Base-by-base conservation (phyloP, 2,113 vertebrate species). In the Acrocephalus arundinaceus region DNA sequence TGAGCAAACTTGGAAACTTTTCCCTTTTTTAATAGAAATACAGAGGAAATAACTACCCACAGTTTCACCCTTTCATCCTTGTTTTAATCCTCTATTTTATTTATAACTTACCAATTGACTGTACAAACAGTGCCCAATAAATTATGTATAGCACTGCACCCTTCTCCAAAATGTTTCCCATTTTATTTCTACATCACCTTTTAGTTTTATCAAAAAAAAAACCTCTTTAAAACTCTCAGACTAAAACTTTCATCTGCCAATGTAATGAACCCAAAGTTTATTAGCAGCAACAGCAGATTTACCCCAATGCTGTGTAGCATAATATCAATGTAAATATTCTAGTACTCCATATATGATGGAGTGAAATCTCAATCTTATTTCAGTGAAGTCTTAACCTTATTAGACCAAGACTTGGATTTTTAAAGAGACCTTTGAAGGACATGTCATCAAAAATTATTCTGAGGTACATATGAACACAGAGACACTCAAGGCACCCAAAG, bases 91-190 rank as follows among this genome's bases (percentile, higher is more conserved):
- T 66, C 35, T 20, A 27, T 68, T 93, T 95, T 92, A 93, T 95
- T 96, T 97, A 68, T 94, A 96, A 88, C 82, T 81, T 71, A 86
- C 92, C 85, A 94, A 95, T 73, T 77, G 68, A 63, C 71, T 80
- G 72, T 46, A 89, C 79, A 86, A 95, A 93, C 30, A 93, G 83
- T 72, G 52, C 79, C 79, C 21, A 81, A 90, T 94, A 95, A 93
- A 93, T 95, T 93, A 93, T 85, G 76, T 22, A 94, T 72, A 90
- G 86, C 57, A 58, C 45, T 86, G 61, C 33, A 88, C 41, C 52
- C 28, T 89, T 74, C 78, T 84, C 65, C 85, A 90, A 75, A 94
- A 92, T 46, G 31, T 75, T 87, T 51, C 46, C 12, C 31, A 20
- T 39, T 46, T 85, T 24, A 37, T 37, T 93, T 83, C 75, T 61